A percentile compares a stretch with the other conserved stretches of the same genome.
Evolutionary conservation across 2,113 vertebrate species (phyloP).

Genomic region (Ameiurus melas): DNA sequence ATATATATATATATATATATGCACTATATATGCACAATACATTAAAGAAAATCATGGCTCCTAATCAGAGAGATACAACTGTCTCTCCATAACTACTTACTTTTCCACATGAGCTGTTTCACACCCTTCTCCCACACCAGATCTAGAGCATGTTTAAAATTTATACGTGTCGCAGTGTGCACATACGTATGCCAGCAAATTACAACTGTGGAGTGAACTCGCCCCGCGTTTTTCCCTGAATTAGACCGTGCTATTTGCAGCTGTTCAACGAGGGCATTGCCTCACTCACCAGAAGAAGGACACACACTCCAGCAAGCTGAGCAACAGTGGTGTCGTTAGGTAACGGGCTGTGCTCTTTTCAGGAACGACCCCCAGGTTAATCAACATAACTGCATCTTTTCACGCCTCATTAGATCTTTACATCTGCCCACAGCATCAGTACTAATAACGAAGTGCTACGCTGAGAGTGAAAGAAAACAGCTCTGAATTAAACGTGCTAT

Average conservation of each 20-base stretch:
- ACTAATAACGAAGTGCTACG: slow-evolving; percentile 20
- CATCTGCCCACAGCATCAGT: slow-evolving; percentile 35
- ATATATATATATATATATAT: too few relatives aligned
- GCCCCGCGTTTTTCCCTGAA: slow-evolving; percentile 23
- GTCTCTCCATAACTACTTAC: background rate
- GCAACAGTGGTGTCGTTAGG: slow-evolving; percentile 49
- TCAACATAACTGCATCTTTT: slow-evolving; percentile 53
- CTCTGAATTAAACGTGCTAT: background rate
- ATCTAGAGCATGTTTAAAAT: background rate
- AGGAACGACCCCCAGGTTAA: slow-evolving; percentile 53
- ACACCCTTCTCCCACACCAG: background rate
- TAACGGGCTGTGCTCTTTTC: slow-evolving; percentile 53
- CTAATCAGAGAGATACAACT: background rate
- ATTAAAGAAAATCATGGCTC: slow-evolving; percentile 23
- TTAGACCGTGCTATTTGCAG: slow-evolving; percentile 41
- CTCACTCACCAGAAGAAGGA: slow-evolving; percentile 6
- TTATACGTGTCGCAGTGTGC: background rate
- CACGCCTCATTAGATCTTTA: slow-evolving; percentile 54
- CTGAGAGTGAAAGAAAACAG: background rate
- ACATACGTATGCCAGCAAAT: slow-evolving; percentile 11
- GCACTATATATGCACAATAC: background rate
- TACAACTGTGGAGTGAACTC: slow-evolving; percentile 21
- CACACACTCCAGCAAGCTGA: background rate
- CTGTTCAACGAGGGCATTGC: slow-evolving; percentile 13
- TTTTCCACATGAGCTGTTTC: background rate